These are phyloP conservation scores for Patella caerulea DNA, from an alignment of 2,888 invertebrate genomes.

Conservation along the genomic window DNA sequence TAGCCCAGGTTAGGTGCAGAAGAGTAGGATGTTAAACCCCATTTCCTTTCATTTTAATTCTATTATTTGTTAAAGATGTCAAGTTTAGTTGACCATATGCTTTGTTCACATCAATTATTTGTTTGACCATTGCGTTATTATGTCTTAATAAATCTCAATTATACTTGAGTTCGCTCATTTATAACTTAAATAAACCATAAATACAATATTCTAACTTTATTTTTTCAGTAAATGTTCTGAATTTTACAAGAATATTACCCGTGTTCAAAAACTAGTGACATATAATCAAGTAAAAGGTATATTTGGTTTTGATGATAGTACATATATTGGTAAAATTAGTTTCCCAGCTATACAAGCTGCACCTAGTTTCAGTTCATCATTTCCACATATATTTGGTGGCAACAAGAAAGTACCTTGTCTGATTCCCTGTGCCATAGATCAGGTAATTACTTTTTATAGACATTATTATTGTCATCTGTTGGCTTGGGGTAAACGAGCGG, in stretches of 20 bases:
- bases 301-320: constrained; percentile 97
- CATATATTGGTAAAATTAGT: constrained; percentile 95
- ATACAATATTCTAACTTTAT: constrained; percentile 24
- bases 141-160: too few relatives aligned
- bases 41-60: too few relatives aligned
- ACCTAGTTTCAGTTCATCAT: constrained; percentile 81
- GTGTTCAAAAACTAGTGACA: constrained; percentile 94
- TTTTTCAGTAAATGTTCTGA: constrained; percentile 83
- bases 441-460: constrained; percentile 73
- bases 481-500: too few relatives aligned
- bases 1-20: too few relatives aligned
- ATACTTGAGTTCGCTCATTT: too few relatives aligned
- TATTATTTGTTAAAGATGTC: too few relatives aligned
- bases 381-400: constrained; percentile 86
- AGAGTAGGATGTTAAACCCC: too few relatives aligned
- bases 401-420: constrained; percentile 84
- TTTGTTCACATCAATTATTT: too few relatives aligned
- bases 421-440: constrained; percentile 99
- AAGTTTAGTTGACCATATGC: too few relatives aligned
- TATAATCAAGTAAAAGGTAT: constrained; percentile 98
- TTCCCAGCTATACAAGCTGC: constrained; percentile 98
- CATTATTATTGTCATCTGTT: too few relatives aligned
- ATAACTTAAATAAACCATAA: too few relatives aligned
- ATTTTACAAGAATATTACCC: constrained; percentile 93
- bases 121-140: too few relatives aligned